Percentiles rank a stretch among this genome's conserved stretches.
These are phyloP conservation scores for Nectonema munidae DNA, from an alignment of 2,888 invertebrate species.

Conservation along the genomic window DNA sequence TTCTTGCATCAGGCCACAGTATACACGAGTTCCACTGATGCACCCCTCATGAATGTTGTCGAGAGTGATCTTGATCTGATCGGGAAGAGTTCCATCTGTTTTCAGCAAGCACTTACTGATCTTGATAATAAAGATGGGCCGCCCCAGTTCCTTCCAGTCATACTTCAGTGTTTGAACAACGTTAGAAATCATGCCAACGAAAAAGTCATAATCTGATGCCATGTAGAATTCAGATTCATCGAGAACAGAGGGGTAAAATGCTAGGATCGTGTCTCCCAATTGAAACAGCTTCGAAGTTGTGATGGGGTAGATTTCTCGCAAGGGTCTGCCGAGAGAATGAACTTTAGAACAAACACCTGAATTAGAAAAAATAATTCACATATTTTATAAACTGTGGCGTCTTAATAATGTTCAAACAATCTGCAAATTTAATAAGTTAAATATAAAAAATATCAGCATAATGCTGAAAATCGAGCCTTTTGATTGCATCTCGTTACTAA, in stretches of 20 bases:
- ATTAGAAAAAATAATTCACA: constrained; percentile 18
- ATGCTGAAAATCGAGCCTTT: too few relatives aligned
- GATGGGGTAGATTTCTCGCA: constrained; percentile 72
- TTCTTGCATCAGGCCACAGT: constrained; percentile 63
- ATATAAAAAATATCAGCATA: too few relatives aligned
- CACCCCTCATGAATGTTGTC: too few relatives aligned
- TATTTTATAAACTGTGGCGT: not conserved
- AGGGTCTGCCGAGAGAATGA: constrained; percentile 65
- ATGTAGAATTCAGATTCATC: constrained; percentile 91
- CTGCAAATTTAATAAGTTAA: too few relatives aligned
- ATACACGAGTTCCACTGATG: constrained; percentile 33
- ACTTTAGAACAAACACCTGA: constrained; percentile 65
- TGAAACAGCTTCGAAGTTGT: constrained; percentile 91
- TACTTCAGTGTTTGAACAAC: constrained; percentile 90
- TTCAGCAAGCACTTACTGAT: constrained; percentile 32
- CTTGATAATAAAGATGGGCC: constrained; percentile 54
- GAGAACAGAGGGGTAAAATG: constrained; percentile 95
- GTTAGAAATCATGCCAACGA: constrained; percentile 82
- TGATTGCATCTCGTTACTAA: too few relatives aligned
- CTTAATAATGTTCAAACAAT: too few relatives aligned
- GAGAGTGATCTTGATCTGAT: too few relatives aligned
- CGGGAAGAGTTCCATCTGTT: too few relatives aligned
- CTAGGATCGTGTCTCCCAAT: constrained; percentile 68
- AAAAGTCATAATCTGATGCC: constrained; percentile 78
- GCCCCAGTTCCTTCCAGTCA: constrained; percentile 85